These are phyloP conservation scores for Psittacara wagleri DNA, from an alignment of 2,113 vertebrate genomes.

Conservation along the genomic window DNA sequence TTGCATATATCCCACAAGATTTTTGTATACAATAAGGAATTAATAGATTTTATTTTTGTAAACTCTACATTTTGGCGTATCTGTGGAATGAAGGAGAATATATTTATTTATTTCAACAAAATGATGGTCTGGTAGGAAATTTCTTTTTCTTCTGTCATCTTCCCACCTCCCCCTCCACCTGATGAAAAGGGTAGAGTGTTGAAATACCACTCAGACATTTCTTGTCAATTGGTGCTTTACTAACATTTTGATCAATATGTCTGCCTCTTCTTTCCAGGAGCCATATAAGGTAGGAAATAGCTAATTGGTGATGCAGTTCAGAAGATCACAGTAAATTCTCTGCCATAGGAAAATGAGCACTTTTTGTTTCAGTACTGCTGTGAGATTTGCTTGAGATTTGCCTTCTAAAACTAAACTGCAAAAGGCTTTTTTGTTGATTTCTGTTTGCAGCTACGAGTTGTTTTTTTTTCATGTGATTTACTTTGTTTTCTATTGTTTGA, in stretches of 20 bases:
- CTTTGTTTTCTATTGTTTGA: not conserved
- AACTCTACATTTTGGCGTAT: not conserved
- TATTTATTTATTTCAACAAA: slow-evolving; percentile 14
- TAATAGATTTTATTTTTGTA: not conserved
- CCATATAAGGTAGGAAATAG: slow-evolving; percentile 16
- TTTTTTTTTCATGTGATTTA: not conserved
- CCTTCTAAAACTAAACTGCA: not conserved
- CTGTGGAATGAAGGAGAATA: not conserved
- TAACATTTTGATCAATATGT: slow-evolving; percentile 59
- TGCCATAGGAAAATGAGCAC: not conserved
- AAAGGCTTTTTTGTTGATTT: not conserved
- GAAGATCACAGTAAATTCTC: not conserved
- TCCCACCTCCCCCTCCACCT: not conserved
- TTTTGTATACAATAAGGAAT: not conserved
- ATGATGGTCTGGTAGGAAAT: not conserved
- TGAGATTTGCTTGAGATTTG: not conserved
- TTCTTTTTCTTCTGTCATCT: not conserved
- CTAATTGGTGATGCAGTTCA: slow-evolving; percentile 37
- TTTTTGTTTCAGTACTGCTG: not conserved
- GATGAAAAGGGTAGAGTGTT: not conserved
- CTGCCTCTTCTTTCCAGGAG: slow-evolving; percentile 36
- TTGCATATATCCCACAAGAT: not conserved
- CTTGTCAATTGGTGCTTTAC: slow-evolving; percentile 32
- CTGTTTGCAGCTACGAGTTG: not conserved
- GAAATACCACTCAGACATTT: slow-evolving; percentile 29